phyloP scores from a whole-genome alignment of 2,113 vertebrate genomes.

The Nycticebus coucang region DNA sequence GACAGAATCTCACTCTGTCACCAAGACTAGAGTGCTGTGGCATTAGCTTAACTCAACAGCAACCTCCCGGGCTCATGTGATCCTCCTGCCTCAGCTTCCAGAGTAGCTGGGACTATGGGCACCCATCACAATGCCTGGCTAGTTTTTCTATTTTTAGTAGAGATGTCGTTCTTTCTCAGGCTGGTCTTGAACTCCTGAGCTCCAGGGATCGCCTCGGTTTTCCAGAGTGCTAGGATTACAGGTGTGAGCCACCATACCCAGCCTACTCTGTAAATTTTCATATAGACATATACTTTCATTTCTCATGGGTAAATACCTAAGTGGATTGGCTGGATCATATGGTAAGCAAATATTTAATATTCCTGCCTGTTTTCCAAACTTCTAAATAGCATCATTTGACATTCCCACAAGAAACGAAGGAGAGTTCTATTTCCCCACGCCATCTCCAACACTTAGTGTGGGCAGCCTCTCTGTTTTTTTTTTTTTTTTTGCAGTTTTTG shows the following conservation, averaged over 20 bases:
- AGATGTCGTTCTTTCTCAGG: too few relatives aligned
- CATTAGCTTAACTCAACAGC: not conserved
- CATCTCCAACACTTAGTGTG: not conserved
- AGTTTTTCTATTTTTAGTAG: too few relatives aligned
- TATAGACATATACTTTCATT: not conserved
- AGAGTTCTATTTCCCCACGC: not conserved
- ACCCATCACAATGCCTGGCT: too few relatives aligned
- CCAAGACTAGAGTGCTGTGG: not conserved
- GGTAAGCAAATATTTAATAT: not conserved
- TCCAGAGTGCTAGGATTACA: too few relatives aligned
- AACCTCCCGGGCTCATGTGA: not conserved
- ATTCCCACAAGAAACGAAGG: too few relatives aligned
- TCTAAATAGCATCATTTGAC: not conserved
- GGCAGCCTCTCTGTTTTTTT: not conserved
- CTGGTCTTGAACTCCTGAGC: too few relatives aligned
- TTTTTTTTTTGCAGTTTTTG: too few relatives aligned
- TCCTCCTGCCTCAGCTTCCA: too few relatives aligned
- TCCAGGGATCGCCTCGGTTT: too few relatives aligned
- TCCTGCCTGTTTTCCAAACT: not conserved
- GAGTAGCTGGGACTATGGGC: too few relatives aligned
- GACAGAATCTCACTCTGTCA: not conserved
- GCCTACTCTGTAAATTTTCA: not conserved
- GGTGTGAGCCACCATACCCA: too few relatives aligned
- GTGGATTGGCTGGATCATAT: not conserved
- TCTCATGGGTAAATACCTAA: not conserved